Conservation (phyloP, 2,113 vertebrate genomes). For the Tor tambroides region DNA sequence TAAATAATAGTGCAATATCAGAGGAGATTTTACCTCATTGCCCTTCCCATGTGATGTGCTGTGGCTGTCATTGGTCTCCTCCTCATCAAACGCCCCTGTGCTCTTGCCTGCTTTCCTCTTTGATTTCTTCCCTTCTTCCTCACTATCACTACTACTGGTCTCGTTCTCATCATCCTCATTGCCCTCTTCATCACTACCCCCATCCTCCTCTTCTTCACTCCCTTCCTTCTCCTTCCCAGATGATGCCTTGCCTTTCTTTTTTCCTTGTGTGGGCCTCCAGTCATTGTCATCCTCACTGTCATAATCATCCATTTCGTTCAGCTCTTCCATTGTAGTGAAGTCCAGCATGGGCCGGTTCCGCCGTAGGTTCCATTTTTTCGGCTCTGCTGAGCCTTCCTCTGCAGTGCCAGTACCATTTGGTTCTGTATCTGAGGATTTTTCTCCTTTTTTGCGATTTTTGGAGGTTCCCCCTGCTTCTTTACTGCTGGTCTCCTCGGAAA, state of each 20-base stretch:
- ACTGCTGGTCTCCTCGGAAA: conserved; percentile 81
- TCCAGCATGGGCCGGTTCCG: conserved; percentile 92
- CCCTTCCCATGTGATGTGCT: conserved; percentile 95
- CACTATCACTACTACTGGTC: conserved; percentile 84
- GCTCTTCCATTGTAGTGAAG: conserved; percentile 95
- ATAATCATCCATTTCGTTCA: conserved; percentile 98
- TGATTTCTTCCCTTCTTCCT: conserved; percentile 84
- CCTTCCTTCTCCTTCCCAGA: conserved; percentile 80
- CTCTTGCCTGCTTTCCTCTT: conserved; percentile 83
- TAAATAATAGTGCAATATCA: background rate
- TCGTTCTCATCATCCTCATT: conserved; percentile 78
- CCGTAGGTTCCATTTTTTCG: conserved; percentile 98
- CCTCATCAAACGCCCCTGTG: conserved; percentile 89
- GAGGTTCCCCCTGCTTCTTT: conserved; percentile 71
- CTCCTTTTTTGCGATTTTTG: conserved; percentile 73
- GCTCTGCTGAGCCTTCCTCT: conserved; percentile 85
- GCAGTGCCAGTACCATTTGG: conserved; percentile 51
- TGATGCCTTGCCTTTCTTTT: conserved; percentile 82
- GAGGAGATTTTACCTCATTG: conserved; percentile 87
- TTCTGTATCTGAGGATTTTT: conserved; percentile 78
- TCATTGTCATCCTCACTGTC: conserved; percentile 99
- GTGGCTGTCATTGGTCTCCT: conserved; percentile 97
- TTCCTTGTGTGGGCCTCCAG: conserved; percentile 89
- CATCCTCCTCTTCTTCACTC: conserved; percentile 83
- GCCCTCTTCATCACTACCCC: conserved; percentile 74